Base-by-base conservation (phyloP, 2,113 vertebrate species). In the Myocastor coypus region DNA sequence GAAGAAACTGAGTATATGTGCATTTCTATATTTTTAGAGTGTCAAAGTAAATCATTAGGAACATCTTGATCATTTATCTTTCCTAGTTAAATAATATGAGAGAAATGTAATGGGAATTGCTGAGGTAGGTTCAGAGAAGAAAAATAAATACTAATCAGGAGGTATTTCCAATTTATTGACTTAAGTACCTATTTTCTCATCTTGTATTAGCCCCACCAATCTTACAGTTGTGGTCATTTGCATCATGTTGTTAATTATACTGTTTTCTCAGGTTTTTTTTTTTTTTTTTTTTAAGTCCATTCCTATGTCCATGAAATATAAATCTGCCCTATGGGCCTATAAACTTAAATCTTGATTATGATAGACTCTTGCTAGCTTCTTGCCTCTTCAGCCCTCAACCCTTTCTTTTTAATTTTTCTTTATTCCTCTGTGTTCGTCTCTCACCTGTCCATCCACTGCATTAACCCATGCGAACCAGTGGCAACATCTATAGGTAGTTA, bases 371-470 rank as follows among this genome's bases (percentile, higher is more conserved):
- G 5, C 7, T 8, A 22, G 6, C 34, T 11, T 68, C 9, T 3
- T 50, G 5, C 34, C 4, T 52, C 8, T 0, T 3, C 1, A 24
- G 1, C 0, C 26, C 11, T 7, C 20, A 0, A 13, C 30, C 6
- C 6, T 88, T 80, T 50, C n/a, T 71, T 94, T 50, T 52, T 3
- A 50, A 92, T 78, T 94, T 46, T 2, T 63, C 22, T 4, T 2
- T 61, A 22, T 30, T 84, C 42, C 69, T 32, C 46, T 30, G 11
- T 0, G 0, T 61, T 83, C 7, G 22, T 68, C n/a, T 81, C 20
- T 12, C 12, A 6, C 32, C 22, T 3, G 12, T 9, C 32, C 6
- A 5, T 46, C 13, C 2, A 37, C 1, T 83, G 11, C 16, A 66
- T 32, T 30, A 42, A 7, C 8, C 1, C 37, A 4, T 12, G 6